Base-by-base conservation (phyloP, 2,113 vertebrate genomes). In the Paratilapia polleni region DNA sequence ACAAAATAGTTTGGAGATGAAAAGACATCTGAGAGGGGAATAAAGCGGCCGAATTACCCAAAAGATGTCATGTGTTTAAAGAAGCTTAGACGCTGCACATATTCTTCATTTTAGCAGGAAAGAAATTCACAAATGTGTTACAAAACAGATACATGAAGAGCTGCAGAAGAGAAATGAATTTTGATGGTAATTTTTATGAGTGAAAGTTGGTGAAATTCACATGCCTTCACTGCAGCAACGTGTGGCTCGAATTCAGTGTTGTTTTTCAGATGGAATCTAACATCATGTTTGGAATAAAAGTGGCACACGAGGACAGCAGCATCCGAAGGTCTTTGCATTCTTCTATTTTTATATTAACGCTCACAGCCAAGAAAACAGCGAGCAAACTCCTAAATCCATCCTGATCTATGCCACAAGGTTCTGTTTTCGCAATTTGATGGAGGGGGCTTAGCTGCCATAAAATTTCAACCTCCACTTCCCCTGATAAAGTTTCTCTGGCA, bases 351-450 rank as follows among this genome's bases (percentile, higher is more conserved):
- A 87, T 56, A 81, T 86, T 81, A 87, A 63, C 62, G 17, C 82
- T 86, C 7, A 20, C 77, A 83, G 62, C 76, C 76, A 77, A 84
- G 83, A 73, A 88, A 90, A 87, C 59, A 20, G 77, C 14, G 74
- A 88, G 74, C 77, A 89, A 87, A 88, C 89, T 78, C 86, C 57
- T 60, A 91, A 92, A 93, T 92, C 89, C 87, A 3, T 0, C 81
- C 78, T 92, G 86, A 92, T 91, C 93, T 70, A 38, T 28, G 85
- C 89, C 92, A 90, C 92, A 83, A 92, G 91, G 89, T 92, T 92
- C 85, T 92, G 92, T 91, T 92, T 92, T 93, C 84, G 24, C 91
- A 86, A 61, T 90, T 87, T 90, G 89, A 89, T 87, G 84, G 88
- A 22, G 83, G 41, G 26, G 59, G 88, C 84, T 94, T 91, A 82